Evolutionary conservation across 1,140 invertebrate genomes (phyloP), one percentile per base, ranked within the genome.

Genomic region (Heterodera schachtii): DNA sequence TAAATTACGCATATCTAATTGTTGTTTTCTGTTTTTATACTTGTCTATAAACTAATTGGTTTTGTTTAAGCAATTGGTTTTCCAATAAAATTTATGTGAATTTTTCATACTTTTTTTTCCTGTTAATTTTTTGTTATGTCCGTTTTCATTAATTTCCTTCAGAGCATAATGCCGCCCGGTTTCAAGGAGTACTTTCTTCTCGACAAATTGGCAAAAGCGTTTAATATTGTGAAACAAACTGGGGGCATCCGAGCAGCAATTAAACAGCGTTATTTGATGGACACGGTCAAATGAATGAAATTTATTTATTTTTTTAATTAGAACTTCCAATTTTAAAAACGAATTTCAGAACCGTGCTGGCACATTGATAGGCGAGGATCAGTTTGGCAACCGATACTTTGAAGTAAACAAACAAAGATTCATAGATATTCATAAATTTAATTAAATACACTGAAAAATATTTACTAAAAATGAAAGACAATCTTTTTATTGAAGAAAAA

Each of bases 341-440:
- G 31, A 31, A 31, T 31, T 84, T 79, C 8, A 76, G 21, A 87
- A 49, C 21, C 84, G 84, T 41, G 69, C 44, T 43, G 85, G 85
- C 41, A 70, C 79, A 13, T 81, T 87, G 11, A 93, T 98, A n/a
- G 97, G 97, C n/a, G 93, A 93, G 81, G 97, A 99, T 90, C 94
- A 95, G 90, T 96, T 93, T 91, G 97, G 97, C 52, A 99, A 99
- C 91, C 96, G 94, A 90, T 99, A 99, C 90, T 99, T 93, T 90
- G 94, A 98, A 92, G 83, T 82, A 46, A 60, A 31, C 82, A 64
- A 31, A 31, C 21, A 43, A 31, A 9, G 16, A 73, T n/a, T 73
- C n/a, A n/a, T n/a, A n/a, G n/a, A n/a, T 73, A 46, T 73, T 73
- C 7, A 19, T 4, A 19, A 4, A 46, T 73, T 52, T 52, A 16